Conservation (phyloP, 2,888 invertebrate genomes). For the Caenorhabditis imperialis region DNA sequence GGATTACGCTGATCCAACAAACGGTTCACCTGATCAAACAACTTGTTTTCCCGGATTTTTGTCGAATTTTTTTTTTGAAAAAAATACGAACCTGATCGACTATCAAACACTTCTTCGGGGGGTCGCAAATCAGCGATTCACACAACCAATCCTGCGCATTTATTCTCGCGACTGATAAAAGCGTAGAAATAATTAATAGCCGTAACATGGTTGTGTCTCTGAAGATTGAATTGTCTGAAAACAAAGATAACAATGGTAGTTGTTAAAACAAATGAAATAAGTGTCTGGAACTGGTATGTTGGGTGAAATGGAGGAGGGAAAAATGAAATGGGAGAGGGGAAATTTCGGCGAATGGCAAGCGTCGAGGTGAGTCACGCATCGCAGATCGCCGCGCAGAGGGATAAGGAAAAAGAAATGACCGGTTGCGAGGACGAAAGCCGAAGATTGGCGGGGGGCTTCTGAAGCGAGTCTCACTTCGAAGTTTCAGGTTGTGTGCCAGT, state of each 20-base stretch:
- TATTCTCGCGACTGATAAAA: neutral
- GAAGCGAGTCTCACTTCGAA: no score
- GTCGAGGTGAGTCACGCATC: constrained; percentile 51
- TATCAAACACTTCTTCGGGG: constrained; percentile 62
- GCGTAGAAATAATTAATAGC: neutral
- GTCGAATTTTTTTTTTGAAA: neutral
- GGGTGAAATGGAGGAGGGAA: constrained; percentile 21
- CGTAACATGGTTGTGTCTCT: neutral
- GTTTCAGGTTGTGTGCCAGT: constrained; percentile 54
- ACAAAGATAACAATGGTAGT: neutral
- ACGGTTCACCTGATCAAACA: constrained; percentile 1
- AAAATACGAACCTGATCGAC: constrained; percentile 53
- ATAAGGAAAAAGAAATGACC: constrained; percentile 34
- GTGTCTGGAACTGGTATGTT: constrained; percentile 24
- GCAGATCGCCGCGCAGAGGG: constrained; percentile 32
- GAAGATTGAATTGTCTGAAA: neutral
- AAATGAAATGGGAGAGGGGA: constrained; percentile 15
- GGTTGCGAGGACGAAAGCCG: constrained; percentile 40
- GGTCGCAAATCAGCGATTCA: constrained; percentile 66
- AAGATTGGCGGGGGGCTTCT: constrained; percentile 15
- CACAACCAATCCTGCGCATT: constrained; percentile 48
- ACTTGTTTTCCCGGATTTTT: neutral
- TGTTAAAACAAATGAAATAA: constrained; percentile 17
- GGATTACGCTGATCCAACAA: neutral
- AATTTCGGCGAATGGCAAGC: constrained; percentile 36